phyloP scores from a whole-genome alignment of 1,140 invertebrate species.

The Sesamia nonagrioides region DNA sequence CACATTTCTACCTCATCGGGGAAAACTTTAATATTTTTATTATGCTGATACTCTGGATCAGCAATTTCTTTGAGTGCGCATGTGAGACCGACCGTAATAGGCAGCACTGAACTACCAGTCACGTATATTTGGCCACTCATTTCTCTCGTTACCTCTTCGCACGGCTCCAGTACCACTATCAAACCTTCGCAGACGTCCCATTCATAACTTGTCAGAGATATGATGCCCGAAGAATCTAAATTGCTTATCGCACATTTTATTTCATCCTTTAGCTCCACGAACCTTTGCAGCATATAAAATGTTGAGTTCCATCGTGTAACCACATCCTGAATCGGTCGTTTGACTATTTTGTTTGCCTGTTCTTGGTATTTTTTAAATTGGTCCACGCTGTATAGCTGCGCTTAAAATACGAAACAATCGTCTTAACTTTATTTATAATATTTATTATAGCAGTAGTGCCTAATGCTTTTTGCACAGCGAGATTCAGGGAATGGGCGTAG shows the following conservation, averaged over 20 bases:
- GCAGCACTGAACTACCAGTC: constrained; percentile 21
- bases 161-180: constrained; percentile 2
- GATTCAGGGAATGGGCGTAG: constrained; percentile 12
- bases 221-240: constrained; percentile 9
- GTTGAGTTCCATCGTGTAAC: constrained; percentile 25
- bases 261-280: constrained; percentile 22
- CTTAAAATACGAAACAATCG: constrained; percentile 30
- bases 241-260: constrained; percentile 22
- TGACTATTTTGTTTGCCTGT: constrained; percentile 10
- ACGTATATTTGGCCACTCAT: constrained; percentile 34
- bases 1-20: constrained; percentile 40
- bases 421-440: constrained; percentile 13
- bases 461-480: constrained; percentile 28
- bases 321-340: constrained; percentile 27
- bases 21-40: constrained; percentile 4
- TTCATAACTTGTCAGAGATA: neutral
- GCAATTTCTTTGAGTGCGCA: constrained; percentile 14
- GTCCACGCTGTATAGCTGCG: constrained; percentile 9
- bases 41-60: neutral
- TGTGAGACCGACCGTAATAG: constrained; percentile 22
- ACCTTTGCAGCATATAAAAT: constrained; percentile 27
- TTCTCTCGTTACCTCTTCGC: constrained; percentile 29
- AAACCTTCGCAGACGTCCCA: constrained; percentile 24
- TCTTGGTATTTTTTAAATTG: constrained; percentile 36
- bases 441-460: neutral